Evolutionary conservation across 2,888 invertebrate genomes (phyloP), one percentile per base, ranked within the genome.

Genomic region (Altica lythri): DNA sequence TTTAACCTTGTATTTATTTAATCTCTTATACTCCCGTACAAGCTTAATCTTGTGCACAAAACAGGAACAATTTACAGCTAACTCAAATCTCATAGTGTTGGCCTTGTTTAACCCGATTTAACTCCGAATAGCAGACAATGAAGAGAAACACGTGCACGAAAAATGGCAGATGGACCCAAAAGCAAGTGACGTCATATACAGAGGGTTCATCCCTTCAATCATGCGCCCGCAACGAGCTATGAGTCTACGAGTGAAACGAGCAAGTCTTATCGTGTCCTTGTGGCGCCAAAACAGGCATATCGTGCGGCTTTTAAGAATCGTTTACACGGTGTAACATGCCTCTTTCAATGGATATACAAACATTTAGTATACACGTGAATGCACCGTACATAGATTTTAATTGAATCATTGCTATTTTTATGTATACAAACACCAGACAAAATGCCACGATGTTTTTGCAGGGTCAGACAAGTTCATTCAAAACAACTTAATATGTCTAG

Each of bases 181-280:
- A 46, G 53, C 25, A 35, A 45, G n/a, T 59, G 59, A 59, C 59
- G 59, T 59, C 59, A 59, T 44, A 17, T 13, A 25, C 43, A 46
- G 51, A 50, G 59, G 55, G 55, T 59, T 53, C 53, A 45, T 55
- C 55, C 55, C 55, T n/a, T n/a, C 35, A 47, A 25, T 10, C 10
- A 18, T n/a, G 10, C 43, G 12, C 22, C 27, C 30, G 19, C 30
- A 2, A 13, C 13, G 25, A 9, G 27, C n/a, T n/a, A n/a, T n/a
- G n/a, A n/a, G n/a, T n/a, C n/a, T n/a, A 37, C 17, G 38, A 16
- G 17, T 16, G 17, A 14, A 35, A 30, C 30, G 22, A 14, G 34
- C 22, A 34, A 34, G 25, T 34, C 19, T 34, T 45, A 13, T 19
- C 13, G 34, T 13, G 18, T 9, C 4, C n/a, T 17, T 4, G 32